Base-by-base conservation (phyloP, 2,888 invertebrate species). In the Agrochola lychnidis region DNA sequence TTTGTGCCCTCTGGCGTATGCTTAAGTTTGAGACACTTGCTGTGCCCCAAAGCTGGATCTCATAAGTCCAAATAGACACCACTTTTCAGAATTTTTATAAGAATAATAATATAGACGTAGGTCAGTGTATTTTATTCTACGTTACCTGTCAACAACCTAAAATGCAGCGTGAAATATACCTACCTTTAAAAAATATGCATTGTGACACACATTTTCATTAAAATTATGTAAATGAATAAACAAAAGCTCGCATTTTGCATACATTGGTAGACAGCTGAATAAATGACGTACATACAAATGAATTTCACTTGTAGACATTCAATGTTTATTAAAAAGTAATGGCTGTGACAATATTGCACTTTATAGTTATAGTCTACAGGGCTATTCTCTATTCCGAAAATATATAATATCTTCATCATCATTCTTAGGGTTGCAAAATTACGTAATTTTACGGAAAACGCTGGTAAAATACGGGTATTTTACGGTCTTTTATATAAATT, bases 251-350 rank as follows among this genome's bases (percentile, higher is more conserved):
- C 76, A 42, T 77, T 81, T 76, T 30, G 48, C 76, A 73, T 81
- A 76, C 80, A 74, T 51, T 63, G 36, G 25, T 25, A 4, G 30
- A 69, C 92, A 91, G 74, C 91, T 91, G 90, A 76, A 71, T 78
- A 91, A 92, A 92, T 91, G 92, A 88, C 89, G 89, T 12, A 45
- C 66, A 68, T 73, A 59, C 16, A 48, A 78, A 86, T 83, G 72
- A 78, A 85, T 73, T 82, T 82, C 62, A 78, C 57, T 75, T 78
- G 76, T 63, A 53, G 59, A 62, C 30, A 53, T 70, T 70, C 14
- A n/a, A 19, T 76, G 53, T 85, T 82, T 71, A 67, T 56, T 51
- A 51, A 68, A 73, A 73, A 70, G 61, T 67, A 77, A 81, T 70
- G 12, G 45, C 62, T 72, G 62, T 61, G 22, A 67, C 25, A 77